A percentile compares a stretch with the other conserved stretches of the same genome.
Conservation (phyloP, 1,140 invertebrate species). For the Papilio dardanus region DNA sequence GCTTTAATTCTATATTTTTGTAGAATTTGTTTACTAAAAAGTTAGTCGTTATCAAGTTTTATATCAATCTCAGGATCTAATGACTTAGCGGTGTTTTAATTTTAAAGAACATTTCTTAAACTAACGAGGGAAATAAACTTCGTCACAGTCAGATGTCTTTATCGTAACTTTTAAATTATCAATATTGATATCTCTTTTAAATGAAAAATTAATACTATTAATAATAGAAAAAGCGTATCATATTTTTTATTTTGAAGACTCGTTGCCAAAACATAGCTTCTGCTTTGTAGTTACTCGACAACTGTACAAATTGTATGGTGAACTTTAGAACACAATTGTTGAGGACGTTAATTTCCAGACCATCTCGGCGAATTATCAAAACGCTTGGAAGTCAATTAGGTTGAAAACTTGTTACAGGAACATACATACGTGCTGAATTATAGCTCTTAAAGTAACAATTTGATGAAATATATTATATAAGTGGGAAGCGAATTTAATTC, state of each 20-base stretch:
- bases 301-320: slow-evolving; percentile 6
- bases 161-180: background rate
- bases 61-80: background rate
- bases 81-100: background rate
- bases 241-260: slow-evolving; percentile 1
- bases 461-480: background rate
- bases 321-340: slow-evolving; percentile 1
- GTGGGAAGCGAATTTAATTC: background rate
- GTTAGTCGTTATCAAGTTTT: background rate
- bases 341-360: background rate
- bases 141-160: too few relatives aligned
- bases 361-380: background rate
- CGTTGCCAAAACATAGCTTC: slow-evolving; percentile 11
- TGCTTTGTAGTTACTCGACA: background rate
- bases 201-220: background rate
- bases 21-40: background rate
- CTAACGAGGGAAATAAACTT: background rate
- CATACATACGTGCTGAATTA: background rate
- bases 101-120: background rate
- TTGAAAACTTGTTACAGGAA: background rate
- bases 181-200: background rate
- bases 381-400: background rate
- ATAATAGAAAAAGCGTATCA: slow-evolving; percentile 1
- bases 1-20: background rate
- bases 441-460: background rate